Evolutionary conservation across 2,797 vertebrate species (phyloP), one percentile per base, ranked within the genome.

Genomic region (Acestrorhynchus altus): DNA sequence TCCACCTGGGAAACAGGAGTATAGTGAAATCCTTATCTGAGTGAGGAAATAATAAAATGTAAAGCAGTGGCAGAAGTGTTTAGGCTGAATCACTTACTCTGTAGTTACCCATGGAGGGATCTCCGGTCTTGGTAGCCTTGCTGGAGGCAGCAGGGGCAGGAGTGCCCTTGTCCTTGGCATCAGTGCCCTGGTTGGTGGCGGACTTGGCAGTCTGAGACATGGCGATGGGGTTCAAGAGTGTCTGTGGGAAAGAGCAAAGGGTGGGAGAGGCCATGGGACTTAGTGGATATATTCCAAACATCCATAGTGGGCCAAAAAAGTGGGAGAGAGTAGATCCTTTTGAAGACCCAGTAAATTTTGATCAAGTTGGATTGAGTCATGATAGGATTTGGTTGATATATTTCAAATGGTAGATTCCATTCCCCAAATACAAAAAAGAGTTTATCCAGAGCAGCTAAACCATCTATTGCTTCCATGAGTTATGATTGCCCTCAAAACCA

Each of bases 171-270:
- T 94, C 95, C 92, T 96, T 97, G 89, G 92, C 88, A 26, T 97
- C 95, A 0, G 83, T 88, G 83, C 92, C 95, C 83, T 95, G 96
- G 91, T 91, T 93, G 73, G 92, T 89, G 35, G 93, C 85, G 89
- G 93, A 91, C 91, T 95, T 95, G 77, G 91, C 81, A 16, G 95
- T 92, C 91, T 97, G 96, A 91, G 96, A 97, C 97, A 97, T 98
- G 87, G 86, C 87, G 87, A 91, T 88, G 89, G 88, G 89, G 86
- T 93, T 91, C 79, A 86, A 89, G 85, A 90, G 86, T 81, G 88
- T 90, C 91, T 92, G 85, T 61, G 51, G 40, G 59, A 61, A 52
- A 74, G 56, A 63, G 56, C 18, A 73, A 63, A 73, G 24, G 40
- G 64, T 54, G 28, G 42, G 54, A 68, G 59, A 76, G 66, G 39